Conservation (phyloP, 1,140 invertebrate species). For the Drosophila athabasca region DNA sequence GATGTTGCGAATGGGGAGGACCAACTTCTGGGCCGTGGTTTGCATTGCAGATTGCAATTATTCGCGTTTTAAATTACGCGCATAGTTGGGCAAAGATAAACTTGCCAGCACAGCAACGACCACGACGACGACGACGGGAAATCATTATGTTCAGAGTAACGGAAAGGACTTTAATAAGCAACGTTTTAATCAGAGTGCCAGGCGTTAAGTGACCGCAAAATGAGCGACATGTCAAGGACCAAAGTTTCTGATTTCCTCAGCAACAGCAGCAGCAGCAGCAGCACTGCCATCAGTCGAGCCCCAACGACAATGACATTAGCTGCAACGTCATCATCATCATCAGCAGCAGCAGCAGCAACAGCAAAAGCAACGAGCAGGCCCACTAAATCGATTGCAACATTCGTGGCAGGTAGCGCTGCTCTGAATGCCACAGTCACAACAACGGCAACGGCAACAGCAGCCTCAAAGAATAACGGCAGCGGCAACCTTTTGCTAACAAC, state of each 20-base stretch:
- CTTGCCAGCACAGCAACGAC: background rate
- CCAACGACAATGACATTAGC: too few species aligned
- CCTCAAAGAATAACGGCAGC: constrained; percentile 21
- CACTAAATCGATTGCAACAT: constrained; percentile 57
- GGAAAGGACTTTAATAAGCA: constrained; percentile 12
- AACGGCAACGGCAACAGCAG: constrained; percentile 15
- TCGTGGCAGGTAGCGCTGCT: constrained; percentile 48
- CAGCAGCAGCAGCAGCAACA: constrained; percentile 6
- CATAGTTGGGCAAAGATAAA: constrained; percentile 22
- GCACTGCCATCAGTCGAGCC: background rate
- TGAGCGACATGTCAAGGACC: constrained; percentile 57
- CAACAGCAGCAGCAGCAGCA: constrained; percentile 10
- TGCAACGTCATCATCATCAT: constrained; percentile 5
- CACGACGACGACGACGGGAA: constrained; percentile 9
- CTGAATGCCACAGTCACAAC: constrained; percentile 34
- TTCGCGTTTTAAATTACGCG: constrained; percentile 50
- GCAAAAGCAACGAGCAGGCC: constrained; percentile 36
- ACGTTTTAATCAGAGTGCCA: constrained; percentile 38
- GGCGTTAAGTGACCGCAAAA: constrained; percentile 33
- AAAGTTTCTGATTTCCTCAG: constrained; percentile 26
- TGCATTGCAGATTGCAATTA: constrained; percentile 78
- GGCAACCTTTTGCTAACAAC: constrained; percentile 31
- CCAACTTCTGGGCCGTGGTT: constrained; percentile 53
- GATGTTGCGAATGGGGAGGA: constrained; percentile 26
- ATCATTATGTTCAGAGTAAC: constrained; percentile 7